Evolutionary conservation across 2,888 invertebrate species (phyloP), one percentile per base, ranked within the genome.

Genomic region (Carcina quercana): DNA sequence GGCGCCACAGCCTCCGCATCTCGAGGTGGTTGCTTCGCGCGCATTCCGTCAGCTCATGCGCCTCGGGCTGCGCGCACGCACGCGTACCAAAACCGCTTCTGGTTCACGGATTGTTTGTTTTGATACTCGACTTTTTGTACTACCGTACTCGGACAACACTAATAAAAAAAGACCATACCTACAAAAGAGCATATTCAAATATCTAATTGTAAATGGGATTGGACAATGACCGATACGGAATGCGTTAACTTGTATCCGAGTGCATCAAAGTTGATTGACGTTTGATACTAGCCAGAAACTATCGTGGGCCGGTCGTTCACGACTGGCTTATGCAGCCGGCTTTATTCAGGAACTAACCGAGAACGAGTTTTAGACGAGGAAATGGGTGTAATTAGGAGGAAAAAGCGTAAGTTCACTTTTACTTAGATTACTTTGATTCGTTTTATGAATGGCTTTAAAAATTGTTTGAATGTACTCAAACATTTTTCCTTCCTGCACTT

Each of bases 351-450:
- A 66, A 70, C 47, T 59, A 49, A 49, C 42, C 48, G 38, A 47
- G 55, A 53, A 56, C 58, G 52, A 43, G 59, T 61, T 65, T 56
- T 43, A 43, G 49, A 40, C 50, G 39, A 59, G 67, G 63, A 70
- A 71, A 82, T 83, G 82, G 82, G 82, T 49, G 82, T 83, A 44
- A 72, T 83, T 59, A 65, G 80, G 52, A 70, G 71, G 57, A 83
- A 80, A 70, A 83, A 83, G 62, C 82, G 82, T 82, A 69, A 83
- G 82, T 82, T 61, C 28, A 58, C 55, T 65, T 69, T 69, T 58
- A 47, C 45, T 51, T 50, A 30, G 2, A 17, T n/a, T n/a, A n/a
- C n/a, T n/a, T n/a, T n/a, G n/a, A n/a, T n/a, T n/a, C n/a, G n/a
- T n/a, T n/a, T n/a, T n/a, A n/a, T n/a, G n/a, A n/a, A n/a, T n/a